Evolutionary conservation across 2,113 vertebrate species (phyloP).

Genomic region (Formicarius rufipectus): DNA sequence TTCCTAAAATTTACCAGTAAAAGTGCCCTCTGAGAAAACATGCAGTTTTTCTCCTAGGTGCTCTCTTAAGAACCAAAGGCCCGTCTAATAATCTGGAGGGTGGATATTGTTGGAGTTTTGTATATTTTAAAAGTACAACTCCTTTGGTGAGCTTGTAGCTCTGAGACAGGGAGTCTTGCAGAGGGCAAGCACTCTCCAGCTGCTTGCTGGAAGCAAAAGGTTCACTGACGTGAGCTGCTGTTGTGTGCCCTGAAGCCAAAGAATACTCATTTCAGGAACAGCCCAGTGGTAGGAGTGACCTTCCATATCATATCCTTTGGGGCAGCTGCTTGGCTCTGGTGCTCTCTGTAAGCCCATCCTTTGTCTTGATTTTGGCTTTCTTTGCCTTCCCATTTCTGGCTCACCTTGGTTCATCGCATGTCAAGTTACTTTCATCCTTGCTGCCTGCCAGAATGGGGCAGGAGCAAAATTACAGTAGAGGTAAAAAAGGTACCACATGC

Average conservation of each 20-base stretch:
- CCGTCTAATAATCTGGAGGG: not conserved
- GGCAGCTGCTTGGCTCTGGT: not conserved
- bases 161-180: not conserved
- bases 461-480: not conserved
- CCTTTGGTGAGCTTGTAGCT: not conserved
- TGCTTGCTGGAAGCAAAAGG: not conserved
- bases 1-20: not conserved
- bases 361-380: conserved; percentile 4
- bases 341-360: not conserved
- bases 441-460: not conserved
- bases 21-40: not conserved
- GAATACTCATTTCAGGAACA: not conserved
- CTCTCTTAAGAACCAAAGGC: not conserved
- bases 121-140: not conserved
- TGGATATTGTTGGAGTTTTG: not conserved
- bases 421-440: not conserved
- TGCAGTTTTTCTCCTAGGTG: not conserved
- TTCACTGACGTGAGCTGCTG: not conserved
- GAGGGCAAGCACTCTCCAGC: not conserved
- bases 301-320: not conserved
- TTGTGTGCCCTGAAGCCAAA: not conserved
- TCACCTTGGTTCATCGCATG: not conserved
- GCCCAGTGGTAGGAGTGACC: not conserved
- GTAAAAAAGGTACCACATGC: not conserved
- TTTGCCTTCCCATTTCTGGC: not conserved